phyloP scores from a whole-genome alignment of 2,113 vertebrate species.

The Bombycilla garrulus region DNA sequence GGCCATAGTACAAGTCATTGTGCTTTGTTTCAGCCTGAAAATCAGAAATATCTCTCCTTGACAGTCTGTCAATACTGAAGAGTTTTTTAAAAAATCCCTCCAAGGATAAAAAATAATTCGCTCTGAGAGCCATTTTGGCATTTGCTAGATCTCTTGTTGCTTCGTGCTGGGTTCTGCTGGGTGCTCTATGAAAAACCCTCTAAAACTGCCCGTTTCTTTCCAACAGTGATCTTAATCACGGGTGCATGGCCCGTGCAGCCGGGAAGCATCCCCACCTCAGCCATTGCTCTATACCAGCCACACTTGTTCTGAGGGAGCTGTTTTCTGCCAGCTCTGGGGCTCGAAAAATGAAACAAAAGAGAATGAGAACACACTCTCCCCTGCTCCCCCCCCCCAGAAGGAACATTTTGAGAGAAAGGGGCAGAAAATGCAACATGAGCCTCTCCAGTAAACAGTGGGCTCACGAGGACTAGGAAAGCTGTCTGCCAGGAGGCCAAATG shows the following conservation, averaged over 20 bases:
- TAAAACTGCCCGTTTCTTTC: background rate
- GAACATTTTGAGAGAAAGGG: background rate
- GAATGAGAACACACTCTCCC: background rate
- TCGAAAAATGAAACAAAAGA: background rate
- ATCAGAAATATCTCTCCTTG: conserved; percentile 27
- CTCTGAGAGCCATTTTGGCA: background rate
- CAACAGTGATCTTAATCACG: accelerated
- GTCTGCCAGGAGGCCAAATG: conserved; percentile 50
- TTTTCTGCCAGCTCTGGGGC: background rate
- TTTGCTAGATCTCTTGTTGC: background rate
- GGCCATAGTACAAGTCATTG: accelerated
- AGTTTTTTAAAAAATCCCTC: background rate
- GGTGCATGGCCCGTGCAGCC: background rate
- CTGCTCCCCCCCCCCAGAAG: background rate
- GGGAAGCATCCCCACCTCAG: background rate
- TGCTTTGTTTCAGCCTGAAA: conserved; percentile 42
- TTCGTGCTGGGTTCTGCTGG: background rate
- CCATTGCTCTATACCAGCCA: background rate
- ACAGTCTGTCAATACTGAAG: background rate
- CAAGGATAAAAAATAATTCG: background rate
- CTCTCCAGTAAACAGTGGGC: background rate
- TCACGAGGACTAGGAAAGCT: background rate
- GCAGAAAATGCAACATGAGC: background rate
- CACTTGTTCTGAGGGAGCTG: background rate
- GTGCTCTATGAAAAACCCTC: background rate